Percentiles rank a stretch among this genome's conserved stretches.
phyloP scores from a whole-genome alignment of 2,888 invertebrate species.

The Macrophya annulata region DNA sequence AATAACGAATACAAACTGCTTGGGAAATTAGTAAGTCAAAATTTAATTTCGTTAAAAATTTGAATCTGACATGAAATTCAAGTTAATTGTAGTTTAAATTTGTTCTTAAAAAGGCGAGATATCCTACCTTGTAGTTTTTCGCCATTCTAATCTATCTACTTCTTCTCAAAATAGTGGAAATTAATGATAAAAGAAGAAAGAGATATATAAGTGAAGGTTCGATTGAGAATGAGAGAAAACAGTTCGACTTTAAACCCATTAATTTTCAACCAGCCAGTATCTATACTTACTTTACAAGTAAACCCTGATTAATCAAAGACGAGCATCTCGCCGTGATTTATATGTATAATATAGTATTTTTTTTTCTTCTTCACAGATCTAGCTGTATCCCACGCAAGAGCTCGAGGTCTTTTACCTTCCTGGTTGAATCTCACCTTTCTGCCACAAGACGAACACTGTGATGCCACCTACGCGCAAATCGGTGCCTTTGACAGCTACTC shows the following conservation, averaged over 20 bases:
- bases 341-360: background rate
- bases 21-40: background rate
- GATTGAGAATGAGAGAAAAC: background rate
- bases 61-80: background rate
- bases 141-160: background rate
- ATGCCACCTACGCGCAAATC: conserved; percentile 87
- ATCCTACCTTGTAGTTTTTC: background rate
- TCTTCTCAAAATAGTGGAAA: background rate
- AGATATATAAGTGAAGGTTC: background rate
- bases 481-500: conserved; percentile 87
- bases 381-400: conserved; percentile 82
- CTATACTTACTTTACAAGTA: background rate
- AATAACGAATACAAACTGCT: conserved; percentile 21
- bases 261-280: background rate
- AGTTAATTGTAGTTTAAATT: background rate
- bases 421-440: conserved; percentile 84
- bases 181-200: background rate
- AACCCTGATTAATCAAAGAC: background rate
- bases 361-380: conserved; percentile 79
- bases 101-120: background rate
- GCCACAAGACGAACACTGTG: conserved; percentile 87
- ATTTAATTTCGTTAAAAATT: background rate
- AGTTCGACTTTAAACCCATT: background rate
- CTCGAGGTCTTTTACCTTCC: conserved; percentile 82
- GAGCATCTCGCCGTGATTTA: background rate